phyloP scores from a whole-genome alignment of 2,888 invertebrate genomes.

The Amphipoea lucens region DNA sequence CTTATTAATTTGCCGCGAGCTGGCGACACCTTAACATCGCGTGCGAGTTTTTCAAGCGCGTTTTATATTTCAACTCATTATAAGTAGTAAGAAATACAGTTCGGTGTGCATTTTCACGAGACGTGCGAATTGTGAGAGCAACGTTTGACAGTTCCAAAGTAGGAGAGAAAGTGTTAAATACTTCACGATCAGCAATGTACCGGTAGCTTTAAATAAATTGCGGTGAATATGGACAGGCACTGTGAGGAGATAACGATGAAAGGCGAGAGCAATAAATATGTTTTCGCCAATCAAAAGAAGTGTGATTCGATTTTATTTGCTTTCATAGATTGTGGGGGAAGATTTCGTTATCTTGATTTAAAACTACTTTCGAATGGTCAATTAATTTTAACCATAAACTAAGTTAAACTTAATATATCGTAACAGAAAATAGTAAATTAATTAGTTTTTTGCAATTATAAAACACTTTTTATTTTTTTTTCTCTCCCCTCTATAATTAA shows the following conservation, averaged over 20 bases:
- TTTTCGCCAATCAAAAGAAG: slow-evolving; percentile 27
- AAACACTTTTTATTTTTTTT: background rate
- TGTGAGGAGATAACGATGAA: slow-evolving; percentile 30
- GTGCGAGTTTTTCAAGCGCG: slow-evolving; percentile 68
- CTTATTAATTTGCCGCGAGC: slow-evolving; percentile 61
- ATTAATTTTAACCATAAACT: background rate
- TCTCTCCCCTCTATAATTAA: background rate
- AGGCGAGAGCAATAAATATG: slow-evolving; percentile 32
- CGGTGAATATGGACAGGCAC: slow-evolving; percentile 26
- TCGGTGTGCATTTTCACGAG: slow-evolving; percentile 56
- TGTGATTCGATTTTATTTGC: slow-evolving; percentile 39
- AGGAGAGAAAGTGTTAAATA: slow-evolving; percentile 51
- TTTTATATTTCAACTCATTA: slow-evolving; percentile 74
- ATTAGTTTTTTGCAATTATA: slow-evolving; percentile 7
- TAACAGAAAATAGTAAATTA: background rate
- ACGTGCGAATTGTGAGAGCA: slow-evolving; percentile 69
- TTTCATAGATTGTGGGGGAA: slow-evolving; percentile 28
- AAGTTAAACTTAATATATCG: background rate
- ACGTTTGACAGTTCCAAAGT: slow-evolving; percentile 63
- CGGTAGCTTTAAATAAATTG: slow-evolving; percentile 37
- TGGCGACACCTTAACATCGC: slow-evolving; percentile 71
- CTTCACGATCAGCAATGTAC: slow-evolving; percentile 34
- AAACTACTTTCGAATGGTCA: background rate
- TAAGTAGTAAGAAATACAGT: slow-evolving; percentile 52
- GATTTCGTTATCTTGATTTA: slow-evolving; percentile 19